Conservation (phyloP, 2,797 vertebrate species). For the Meda fulgida region DNA sequence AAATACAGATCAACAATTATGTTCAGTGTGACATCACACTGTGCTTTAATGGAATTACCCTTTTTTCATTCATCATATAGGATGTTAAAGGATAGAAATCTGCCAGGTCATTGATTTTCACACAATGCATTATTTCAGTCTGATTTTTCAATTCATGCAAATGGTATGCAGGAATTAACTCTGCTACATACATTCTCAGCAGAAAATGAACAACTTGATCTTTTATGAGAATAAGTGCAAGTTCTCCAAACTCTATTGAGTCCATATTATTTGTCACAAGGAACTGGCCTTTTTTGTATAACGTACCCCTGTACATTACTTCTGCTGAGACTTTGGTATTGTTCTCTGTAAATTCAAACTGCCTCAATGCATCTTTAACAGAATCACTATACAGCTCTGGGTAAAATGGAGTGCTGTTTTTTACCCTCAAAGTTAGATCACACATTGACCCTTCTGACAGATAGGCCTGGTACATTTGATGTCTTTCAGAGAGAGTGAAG, state of each 20-base stretch:
- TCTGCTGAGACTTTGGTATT: constrained; percentile 40
- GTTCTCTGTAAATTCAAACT: constrained; percentile 39
- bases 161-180: constrained; percentile 37
- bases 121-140: constrained; percentile 38
- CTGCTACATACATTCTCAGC: constrained; percentile 36
- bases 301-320: constrained; percentile 32
- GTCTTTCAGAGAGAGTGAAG: constrained; percentile 5
- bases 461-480: background rate
- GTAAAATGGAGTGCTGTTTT: constrained; percentile 11
- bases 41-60: constrained; percentile 36
- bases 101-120: constrained; percentile 42
- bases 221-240: constrained; percentile 44
- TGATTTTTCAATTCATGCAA: constrained; percentile 38
- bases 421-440: background rate
- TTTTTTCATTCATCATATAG: constrained; percentile 39
- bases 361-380: constrained; percentile 20
- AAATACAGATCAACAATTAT: too few relatives aligned
- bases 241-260: constrained; percentile 38
- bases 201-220: constrained; percentile 44
- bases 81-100: constrained; percentile 48
- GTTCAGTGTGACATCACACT: constrained; percentile 40
- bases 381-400: constrained; percentile 29
- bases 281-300: constrained; percentile 44
- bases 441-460: constrained; percentile 1
- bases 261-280: constrained; percentile 36